Conservation (phyloP, 2,113 vertebrate genomes). For the Phoxinus phoxinus region DNA sequence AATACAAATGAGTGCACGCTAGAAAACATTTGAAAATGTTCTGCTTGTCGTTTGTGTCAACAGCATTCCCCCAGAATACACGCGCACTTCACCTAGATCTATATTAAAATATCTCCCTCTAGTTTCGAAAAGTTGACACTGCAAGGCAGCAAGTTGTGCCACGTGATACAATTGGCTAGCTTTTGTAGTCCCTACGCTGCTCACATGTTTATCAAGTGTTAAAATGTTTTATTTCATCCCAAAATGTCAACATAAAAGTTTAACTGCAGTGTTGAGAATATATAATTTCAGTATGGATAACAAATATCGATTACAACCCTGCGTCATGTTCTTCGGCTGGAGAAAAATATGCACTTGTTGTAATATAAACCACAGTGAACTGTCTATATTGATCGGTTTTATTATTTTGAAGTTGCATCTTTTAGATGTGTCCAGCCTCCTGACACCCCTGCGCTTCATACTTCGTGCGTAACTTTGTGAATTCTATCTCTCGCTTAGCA, state of each 20-base stretch:
- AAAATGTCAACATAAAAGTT: background rate
- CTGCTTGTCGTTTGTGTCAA: background rate
- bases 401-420: slow-evolving; percentile 61
- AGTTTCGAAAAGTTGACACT: background rate
- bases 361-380: background rate
- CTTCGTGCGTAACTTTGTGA: slow-evolving; percentile 87
- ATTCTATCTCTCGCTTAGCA: slow-evolving; percentile 91
- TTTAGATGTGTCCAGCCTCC: slow-evolving; percentile 76
- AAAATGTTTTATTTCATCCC: background rate
- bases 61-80: background rate
- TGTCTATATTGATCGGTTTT: background rate
- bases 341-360: too few species aligned
- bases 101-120: slow-evolving; percentile 41
- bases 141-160: background rate
- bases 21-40: background rate
- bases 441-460: slow-evolving; percentile 58
- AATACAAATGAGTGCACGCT: background rate
- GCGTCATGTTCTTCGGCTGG: too few species aligned
- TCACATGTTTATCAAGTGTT: background rate
- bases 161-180: background rate
- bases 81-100: background rate
- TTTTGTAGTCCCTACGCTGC: background rate
- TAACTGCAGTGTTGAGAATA: background rate
- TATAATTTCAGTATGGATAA: background rate
- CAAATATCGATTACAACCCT: background rate